A percentile compares a stretch with the other conserved stretches of the same genome.
These are phyloP conservation scores for Linnaemya tessellans DNA, from an alignment of 2,888 invertebrate species.

Conservation along the genomic window DNA sequence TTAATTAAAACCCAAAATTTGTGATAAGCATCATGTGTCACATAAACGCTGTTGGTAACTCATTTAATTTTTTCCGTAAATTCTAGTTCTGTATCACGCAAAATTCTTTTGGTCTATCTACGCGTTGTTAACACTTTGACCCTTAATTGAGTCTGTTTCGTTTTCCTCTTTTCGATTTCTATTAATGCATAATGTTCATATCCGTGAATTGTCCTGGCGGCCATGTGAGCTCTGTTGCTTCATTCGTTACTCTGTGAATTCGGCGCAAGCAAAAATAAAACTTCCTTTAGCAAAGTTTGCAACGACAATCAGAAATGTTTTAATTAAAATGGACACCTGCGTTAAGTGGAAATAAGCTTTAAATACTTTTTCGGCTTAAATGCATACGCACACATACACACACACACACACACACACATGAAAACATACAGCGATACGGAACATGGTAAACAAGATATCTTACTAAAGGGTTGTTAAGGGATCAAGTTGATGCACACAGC, in stretches of 20 bases:
- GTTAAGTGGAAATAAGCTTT: slow-evolving; percentile 56
- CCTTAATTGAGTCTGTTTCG: background rate
- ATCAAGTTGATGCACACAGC: slow-evolving; percentile 15
- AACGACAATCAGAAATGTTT: slow-evolving; percentile 49
- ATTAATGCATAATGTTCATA: slow-evolving; percentile 30
- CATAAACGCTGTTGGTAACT: background rate
- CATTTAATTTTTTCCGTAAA: slow-evolving; percentile 1
- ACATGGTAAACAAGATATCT: slow-evolving; percentile 11
- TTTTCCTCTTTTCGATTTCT: background rate
- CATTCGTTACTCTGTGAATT: background rate
- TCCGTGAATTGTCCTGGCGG: background rate
- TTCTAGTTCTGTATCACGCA: background rate
- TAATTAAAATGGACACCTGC: slow-evolving; percentile 69
- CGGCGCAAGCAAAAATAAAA: background rate
- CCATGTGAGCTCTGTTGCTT: background rate
- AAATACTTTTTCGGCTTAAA: slow-evolving; percentile 44
- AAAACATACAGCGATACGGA: background rate
- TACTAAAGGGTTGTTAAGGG: slow-evolving; percentile 52
- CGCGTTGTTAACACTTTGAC: slow-evolving; percentile 11
- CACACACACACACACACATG: background rate
- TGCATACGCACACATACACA: background rate
- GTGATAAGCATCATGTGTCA: too few relatives aligned
- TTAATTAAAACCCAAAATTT: too few relatives aligned
- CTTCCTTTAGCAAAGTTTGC: slow-evolving; percentile 16
- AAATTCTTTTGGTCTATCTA: slow-evolving; percentile 12